These are phyloP conservation scores for Galbula dea DNA, from an alignment of 2,113 vertebrate genomes.

Conservation along the genomic window DNA sequence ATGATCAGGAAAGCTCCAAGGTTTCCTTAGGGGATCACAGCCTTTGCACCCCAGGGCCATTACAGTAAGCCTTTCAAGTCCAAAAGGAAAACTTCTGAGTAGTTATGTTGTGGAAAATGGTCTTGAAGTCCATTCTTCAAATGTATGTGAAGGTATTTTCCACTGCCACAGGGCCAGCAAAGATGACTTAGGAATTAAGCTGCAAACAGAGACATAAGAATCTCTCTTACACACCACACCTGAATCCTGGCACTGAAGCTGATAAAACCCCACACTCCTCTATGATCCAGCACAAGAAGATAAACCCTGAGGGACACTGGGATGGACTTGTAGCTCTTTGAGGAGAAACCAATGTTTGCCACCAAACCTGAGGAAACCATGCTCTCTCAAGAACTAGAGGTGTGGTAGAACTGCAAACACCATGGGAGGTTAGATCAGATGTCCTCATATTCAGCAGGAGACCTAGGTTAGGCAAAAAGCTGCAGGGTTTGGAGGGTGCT, in stretches of 20 bases:
- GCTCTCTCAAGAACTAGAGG: background rate
- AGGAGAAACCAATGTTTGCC: background rate
- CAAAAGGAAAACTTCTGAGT: background rate
- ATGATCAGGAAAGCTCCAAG: background rate
- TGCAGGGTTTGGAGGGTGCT: background rate
- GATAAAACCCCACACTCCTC: background rate
- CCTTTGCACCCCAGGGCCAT: background rate
- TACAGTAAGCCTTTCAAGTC: background rate
- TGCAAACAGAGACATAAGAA: background rate
- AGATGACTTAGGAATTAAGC: background rate
- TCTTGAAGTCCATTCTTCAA: background rate
- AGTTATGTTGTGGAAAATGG: background rate
- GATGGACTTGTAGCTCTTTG: background rate
- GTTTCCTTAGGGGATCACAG: background rate
- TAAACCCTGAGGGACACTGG: background rate
- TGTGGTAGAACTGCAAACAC: background rate
- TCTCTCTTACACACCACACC: background rate
- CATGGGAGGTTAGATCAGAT: background rate
- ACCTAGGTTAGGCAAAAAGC: background rate
- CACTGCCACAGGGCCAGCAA: background rate
- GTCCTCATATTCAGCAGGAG: background rate
- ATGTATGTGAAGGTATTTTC: background rate
- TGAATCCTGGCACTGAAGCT: background rate
- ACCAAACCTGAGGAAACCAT: background rate
- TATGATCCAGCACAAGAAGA: background rate